These are phyloP conservation scores for Clarias platycephalus DNA, from an alignment of 2,797 vertebrate genomes.

Conservation along the genomic window DNA sequence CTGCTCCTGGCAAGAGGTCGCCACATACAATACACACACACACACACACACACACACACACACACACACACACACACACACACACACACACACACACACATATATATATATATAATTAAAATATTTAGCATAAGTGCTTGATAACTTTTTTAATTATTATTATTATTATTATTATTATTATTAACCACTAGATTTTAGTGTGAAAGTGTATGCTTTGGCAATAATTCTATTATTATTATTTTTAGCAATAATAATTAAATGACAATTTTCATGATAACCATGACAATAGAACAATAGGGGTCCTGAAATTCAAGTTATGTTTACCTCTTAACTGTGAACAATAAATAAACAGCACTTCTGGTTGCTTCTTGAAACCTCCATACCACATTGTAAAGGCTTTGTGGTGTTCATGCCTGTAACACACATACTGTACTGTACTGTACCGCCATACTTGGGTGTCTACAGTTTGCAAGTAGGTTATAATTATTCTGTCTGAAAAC, in stretches of 20 bases:
- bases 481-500: not conserved
- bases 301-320: not conserved
- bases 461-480: not conserved
- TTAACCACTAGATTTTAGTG: not conserved
- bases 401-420: not conserved
- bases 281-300: not conserved
- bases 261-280: not conserved
- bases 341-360: not conserved
- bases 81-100: no score
- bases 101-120: no score
- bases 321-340: not conserved
- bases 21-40: no score
- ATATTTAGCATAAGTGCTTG: no score
- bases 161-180: no score
- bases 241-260: not conserved
- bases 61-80: no score
- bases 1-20: no score
- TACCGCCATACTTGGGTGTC: not conserved
- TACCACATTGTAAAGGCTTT: not conserved
- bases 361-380: not conserved
- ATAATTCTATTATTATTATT: not conserved
- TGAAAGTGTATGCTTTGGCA: not conserved
- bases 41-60: no score
- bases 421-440: not conserved
- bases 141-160: no score